phyloP scores from a whole-genome alignment of 1,140 invertebrate species.

The Cotesia glomerata region DNA sequence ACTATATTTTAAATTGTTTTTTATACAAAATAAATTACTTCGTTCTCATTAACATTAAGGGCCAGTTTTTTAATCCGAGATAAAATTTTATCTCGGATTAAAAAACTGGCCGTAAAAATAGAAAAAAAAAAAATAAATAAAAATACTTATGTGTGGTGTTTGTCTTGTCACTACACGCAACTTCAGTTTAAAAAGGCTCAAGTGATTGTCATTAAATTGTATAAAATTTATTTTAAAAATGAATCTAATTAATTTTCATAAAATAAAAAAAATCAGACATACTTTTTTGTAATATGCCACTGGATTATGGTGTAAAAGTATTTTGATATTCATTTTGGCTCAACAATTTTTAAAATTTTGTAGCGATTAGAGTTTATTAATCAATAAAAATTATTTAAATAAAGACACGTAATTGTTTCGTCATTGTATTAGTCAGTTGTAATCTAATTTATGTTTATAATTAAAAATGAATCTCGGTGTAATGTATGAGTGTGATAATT shows the following conservation, averaged over 20 bases:
- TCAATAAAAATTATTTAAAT: background rate
- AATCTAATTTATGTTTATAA: background rate
- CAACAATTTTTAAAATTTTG: background rate
- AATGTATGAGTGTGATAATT: no score
- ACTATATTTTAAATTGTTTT: constrained; percentile 5
- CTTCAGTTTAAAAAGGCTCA: background rate
- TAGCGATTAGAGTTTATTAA: background rate
- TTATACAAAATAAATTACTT: background rate
- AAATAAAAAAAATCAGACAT: background rate
- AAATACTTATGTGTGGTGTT: background rate
- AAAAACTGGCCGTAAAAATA: no score
- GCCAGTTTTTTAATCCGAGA: no score
- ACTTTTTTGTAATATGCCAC: background rate
- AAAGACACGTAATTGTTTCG: background rate
- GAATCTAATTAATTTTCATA: background rate
- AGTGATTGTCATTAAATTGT: background rate
- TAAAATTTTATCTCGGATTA: no score
- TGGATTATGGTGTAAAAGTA: background rate
- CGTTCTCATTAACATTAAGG: background rate
- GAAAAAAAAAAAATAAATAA: no score
- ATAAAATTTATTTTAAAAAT: background rate
- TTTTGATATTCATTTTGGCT: background rate
- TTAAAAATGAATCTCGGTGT: no score
- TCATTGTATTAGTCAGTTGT: constrained; percentile 16
- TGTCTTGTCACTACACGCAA: background rate